Evolutionary conservation across 2,888 invertebrate genomes (phyloP).

Genomic region (Ophioninae sp.): DNA sequence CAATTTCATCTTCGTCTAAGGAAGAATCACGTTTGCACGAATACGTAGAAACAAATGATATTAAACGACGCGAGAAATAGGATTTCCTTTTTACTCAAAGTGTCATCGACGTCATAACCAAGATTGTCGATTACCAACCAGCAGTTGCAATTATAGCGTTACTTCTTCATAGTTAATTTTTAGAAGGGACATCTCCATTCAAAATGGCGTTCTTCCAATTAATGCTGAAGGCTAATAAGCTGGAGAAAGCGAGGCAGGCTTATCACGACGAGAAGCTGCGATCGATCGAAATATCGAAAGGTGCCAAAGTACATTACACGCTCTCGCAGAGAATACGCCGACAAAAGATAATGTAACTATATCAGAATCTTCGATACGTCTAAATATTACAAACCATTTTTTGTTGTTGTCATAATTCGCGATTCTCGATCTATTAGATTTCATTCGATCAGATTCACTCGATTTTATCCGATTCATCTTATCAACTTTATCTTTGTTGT

Average conservation of each 20-base stretch:
- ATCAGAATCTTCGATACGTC: neutral
- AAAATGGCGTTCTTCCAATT: slow-evolving; percentile 84
- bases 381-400: neutral
- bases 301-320: slow-evolving; percentile 80
- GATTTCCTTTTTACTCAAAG: no score
- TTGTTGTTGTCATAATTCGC: no score
- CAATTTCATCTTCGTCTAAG: no score
- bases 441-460: no score
- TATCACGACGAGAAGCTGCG: slow-evolving; percentile 84
- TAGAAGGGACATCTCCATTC: no score
- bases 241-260: slow-evolving; percentile 81
- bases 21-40: no score
- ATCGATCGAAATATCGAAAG: slow-evolving; percentile 81
- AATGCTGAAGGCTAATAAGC: slow-evolving; percentile 83
- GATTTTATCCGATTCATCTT: no score
- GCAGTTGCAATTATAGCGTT: slow-evolving; percentile 26
- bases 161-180: slow-evolving; percentile 29
- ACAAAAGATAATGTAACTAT: slow-evolving; percentile 70
- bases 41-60: no score
- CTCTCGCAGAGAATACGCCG: slow-evolving; percentile 82
- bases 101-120: slow-evolving; percentile 15
- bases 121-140: neutral
- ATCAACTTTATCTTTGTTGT: no score
- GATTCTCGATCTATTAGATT: no score
- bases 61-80: no score